A percentile compares a stretch with the other conserved stretches of the same genome.
Conservation (phyloP, 2,113 vertebrate genomes). For the Gobiocypris rarus region DNA sequence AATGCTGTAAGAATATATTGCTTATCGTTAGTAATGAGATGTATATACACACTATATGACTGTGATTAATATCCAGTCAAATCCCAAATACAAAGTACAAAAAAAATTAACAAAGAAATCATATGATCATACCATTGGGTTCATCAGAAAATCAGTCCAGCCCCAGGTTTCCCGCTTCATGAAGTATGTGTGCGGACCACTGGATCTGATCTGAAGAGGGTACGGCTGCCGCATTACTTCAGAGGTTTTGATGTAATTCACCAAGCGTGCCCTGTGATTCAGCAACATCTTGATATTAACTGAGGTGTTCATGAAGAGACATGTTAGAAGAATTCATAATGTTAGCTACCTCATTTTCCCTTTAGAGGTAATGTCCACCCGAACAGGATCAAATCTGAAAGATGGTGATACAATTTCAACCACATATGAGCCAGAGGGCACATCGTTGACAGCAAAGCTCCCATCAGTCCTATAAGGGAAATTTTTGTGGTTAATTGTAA, state of each 20-base stretch:
- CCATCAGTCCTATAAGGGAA: conserved; percentile 87
- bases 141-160: conserved; percentile 99
- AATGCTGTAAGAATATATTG: no score
- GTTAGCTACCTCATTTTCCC: conserved; percentile 95
- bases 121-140: conserved; percentile 89
- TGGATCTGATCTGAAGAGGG: conserved; percentile 92
- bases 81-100: not conserved
- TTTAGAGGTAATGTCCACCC: conserved; percentile 99
- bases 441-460: conserved; percentile 94
- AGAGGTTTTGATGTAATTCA: conserved; percentile 97
- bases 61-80: not conserved
- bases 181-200: conserved; percentile 90
- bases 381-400: conserved; percentile 90
- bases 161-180: conserved; percentile 98
- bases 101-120: no score
- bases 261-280: conserved; percentile 85
- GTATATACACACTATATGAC: no score
- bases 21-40: no score
- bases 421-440: conserved; percentile 96
- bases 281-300: not conserved
- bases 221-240: conserved; percentile 93
- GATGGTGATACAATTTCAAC: conserved; percentile 91
- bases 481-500: not conserved
- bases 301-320: not conserved
- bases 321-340: not conserved